phyloP scores from a whole-genome alignment of 2,113 vertebrate species.

The Alethe diademata region DNA sequence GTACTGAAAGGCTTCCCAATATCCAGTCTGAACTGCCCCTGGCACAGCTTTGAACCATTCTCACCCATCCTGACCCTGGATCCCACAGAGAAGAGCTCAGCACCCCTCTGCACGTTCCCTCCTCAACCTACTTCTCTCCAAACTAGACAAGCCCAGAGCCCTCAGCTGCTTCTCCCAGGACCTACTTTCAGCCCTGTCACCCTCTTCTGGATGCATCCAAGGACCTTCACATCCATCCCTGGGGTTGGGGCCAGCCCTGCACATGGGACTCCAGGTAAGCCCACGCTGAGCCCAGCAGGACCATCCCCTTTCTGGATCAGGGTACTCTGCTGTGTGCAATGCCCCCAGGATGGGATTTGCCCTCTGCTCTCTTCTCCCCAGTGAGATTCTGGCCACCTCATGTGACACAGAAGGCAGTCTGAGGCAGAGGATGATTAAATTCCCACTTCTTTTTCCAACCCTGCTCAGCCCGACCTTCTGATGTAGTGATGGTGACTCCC shows the following conservation, averaged over 20 bases:
- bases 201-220: neutral
- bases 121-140: neutral
- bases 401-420: neutral
- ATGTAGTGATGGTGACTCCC: neutral
- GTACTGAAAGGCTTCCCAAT: neutral
- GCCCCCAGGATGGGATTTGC: neutral
- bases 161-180: neutral
- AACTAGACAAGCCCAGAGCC: neutral
- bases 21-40: neutral
- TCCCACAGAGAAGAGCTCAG: neutral
- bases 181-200: neutral
- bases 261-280: neutral
- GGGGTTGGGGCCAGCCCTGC: neutral
- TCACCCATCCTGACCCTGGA: neutral
- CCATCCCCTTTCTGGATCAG: neutral
- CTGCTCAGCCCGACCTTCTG: accelerated
- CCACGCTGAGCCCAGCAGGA: neutral
- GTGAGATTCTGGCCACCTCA: neutral
- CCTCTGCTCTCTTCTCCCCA: neutral
- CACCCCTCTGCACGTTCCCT: neutral
- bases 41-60: neutral
- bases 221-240: too few relatives aligned
- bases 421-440: neutral
- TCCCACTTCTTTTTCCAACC: neutral
- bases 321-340: neutral